These are phyloP conservation scores for Euborellia annulipes DNA, from an alignment of 1,140 invertebrate genomes.

Conservation along the genomic window DNA sequence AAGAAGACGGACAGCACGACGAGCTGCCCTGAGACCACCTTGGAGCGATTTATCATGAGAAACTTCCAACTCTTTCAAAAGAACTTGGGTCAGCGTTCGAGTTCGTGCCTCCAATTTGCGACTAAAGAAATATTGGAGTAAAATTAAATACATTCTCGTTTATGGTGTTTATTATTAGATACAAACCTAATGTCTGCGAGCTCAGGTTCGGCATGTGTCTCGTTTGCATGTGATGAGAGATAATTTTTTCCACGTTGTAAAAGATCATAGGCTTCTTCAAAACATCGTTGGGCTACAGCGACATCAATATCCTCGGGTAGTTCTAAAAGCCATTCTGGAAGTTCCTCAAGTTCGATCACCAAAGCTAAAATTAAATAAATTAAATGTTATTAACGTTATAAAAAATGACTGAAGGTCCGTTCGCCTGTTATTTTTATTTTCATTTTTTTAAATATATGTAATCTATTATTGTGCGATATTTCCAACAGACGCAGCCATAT, in stretches of 20 bases:
- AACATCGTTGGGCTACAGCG: constrained; percentile 90
- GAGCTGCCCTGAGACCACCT: constrained; percentile 77
- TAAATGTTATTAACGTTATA: no score
- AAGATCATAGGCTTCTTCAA: constrained; percentile 82
- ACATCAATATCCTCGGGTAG: constrained; percentile 92
- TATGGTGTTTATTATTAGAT: no score
- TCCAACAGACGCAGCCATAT: no score
- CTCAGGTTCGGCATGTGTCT: constrained; percentile 3
- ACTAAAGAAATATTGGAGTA: no score
- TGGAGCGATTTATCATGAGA: constrained; percentile 77
- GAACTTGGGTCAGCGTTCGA: constrained; percentile 61
- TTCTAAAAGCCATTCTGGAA: constrained; percentile 83
- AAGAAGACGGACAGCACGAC: constrained; percentile 72
- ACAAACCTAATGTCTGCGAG: constrained; percentile 9
- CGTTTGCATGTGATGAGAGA: no score
- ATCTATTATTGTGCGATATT: no score
- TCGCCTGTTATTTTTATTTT: no score
- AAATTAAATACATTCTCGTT: no score
- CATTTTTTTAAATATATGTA: no score
- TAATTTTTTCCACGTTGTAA: constrained; percentile 46
- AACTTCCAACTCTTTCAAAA: constrained; percentile 77
- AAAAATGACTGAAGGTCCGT: no score
- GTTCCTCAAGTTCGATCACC: not conserved
- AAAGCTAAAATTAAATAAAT: no score
- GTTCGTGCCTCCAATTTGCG: constrained; percentile 55